These are phyloP conservation scores for Lagodon rhomboides DNA, from an alignment of 2,797 vertebrate species.

Conservation along the genomic window DNA sequence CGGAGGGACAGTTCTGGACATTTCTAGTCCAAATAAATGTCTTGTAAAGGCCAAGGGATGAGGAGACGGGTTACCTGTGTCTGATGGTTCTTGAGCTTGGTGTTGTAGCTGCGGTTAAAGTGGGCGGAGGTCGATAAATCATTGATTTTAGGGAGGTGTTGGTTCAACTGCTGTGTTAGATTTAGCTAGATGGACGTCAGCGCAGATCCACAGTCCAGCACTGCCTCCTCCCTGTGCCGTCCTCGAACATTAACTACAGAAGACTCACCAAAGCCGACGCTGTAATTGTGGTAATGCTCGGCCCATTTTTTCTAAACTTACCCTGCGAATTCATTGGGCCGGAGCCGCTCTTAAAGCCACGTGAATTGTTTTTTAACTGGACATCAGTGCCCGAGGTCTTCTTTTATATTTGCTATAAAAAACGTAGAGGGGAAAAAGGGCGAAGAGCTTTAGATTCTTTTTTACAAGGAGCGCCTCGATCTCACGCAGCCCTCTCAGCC, in stretches of 20 bases:
- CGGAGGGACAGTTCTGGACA: too few species aligned
- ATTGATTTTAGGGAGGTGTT: too few species aligned
- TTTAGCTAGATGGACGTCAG: not conserved
- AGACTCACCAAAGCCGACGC: not conserved
- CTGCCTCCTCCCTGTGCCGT: not conserved
- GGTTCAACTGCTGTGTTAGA: not conserved
- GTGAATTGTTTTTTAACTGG: conserved; percentile 13
- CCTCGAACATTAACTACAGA: not conserved
- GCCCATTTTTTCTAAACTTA: not conserved
- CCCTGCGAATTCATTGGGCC: not conserved
- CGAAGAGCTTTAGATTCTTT: conserved; percentile 15
- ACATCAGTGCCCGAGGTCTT: conserved; percentile 1
- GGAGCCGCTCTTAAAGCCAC: not conserved
- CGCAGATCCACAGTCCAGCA: not conserved
- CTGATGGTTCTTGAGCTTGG: too few species aligned
- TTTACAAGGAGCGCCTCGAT: conserved; percentile 40
- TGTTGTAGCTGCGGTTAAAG: too few species aligned
- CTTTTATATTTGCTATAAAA: conserved; percentile 32
- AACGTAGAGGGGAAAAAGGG: not conserved
- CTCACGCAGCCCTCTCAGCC: conserved; percentile 25
- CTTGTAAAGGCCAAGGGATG: too few species aligned
- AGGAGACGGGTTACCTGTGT: too few species aligned
- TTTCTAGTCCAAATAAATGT: too few species aligned
- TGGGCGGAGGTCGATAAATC: too few species aligned
- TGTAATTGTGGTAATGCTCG: not conserved